Conservation (phyloP, 1,140 invertebrate species). For the Ericerus pela region DNA sequence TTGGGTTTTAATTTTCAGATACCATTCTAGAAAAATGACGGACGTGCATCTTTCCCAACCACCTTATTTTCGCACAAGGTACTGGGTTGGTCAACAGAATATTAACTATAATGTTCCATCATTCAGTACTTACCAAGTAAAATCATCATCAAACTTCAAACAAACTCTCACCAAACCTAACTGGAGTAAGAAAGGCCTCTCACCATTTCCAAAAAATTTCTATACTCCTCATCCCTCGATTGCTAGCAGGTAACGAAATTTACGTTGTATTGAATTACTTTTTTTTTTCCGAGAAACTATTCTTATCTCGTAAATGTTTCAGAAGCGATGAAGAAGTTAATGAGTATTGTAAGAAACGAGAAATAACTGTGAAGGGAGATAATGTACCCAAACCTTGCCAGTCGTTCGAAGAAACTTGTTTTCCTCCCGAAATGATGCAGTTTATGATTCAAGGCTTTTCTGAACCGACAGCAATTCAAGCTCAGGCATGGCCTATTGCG, state of each 20-base stretch:
- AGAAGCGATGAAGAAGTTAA: conserved; percentile 57
- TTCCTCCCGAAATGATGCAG: conserved; percentile 35
- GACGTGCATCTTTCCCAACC: conserved; percentile 3
- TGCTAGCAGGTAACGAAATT: conserved; percentile 35
- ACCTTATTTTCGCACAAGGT: not conserved
- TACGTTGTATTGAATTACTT: not conserved
- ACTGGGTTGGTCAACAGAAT: conserved; percentile 3
- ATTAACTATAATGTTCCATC: not conserved
- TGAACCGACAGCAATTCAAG: conserved; percentile 76
- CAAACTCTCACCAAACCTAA: conserved; percentile 53
- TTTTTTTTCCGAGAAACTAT: not conserved
- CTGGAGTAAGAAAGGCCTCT: conserved; percentile 60
- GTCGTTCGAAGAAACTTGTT: conserved; percentile 61
- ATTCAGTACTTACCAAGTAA: not conserved
- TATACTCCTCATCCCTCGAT: conserved; percentile 71
- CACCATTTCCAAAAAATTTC: conserved; percentile 80
- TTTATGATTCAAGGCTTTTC: conserved; percentile 67
- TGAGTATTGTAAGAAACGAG: conserved; percentile 51
- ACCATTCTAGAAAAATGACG: not conserved
- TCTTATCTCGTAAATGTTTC: conserved; percentile 14
- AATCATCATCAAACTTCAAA: not conserved
- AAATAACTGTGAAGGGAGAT: conserved; percentile 65
- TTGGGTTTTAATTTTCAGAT: not conserved
- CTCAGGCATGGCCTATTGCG: conserved; percentile 86
- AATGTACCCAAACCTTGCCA: conserved; percentile 59